Percentiles rank a stretch among this genome's conserved stretches.
Conservation (phyloP, 2,888 invertebrate species). For the Xylophagus ater region DNA sequence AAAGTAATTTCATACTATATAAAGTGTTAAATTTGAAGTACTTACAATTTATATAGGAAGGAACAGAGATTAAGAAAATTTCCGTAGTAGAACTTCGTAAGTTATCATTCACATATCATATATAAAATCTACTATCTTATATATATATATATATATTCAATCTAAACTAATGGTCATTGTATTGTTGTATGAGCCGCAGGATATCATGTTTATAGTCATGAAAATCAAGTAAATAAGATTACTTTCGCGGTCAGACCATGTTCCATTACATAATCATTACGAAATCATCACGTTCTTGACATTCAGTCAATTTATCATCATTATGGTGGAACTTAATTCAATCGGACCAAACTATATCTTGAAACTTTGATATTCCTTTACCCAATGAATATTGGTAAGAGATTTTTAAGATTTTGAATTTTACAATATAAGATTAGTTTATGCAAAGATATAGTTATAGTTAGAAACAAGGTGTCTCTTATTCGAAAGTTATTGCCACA, state of each 20-base stretch:
- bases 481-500: too few species aligned
- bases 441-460: too few species aligned
- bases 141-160: slow-evolving; percentile 4
- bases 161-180: slow-evolving; percentile 16
- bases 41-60: too few species aligned
- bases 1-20: slow-evolving; percentile 6
- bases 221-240: slow-evolving; percentile 15
- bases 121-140: neutral
- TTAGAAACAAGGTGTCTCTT: too few species aligned
- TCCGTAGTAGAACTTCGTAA: slow-evolving; percentile 8
- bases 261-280: slow-evolving; percentile 26
- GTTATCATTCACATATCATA: neutral
- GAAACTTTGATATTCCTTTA: too few species aligned
- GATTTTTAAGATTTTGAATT: too few species aligned
- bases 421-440: too few species aligned
- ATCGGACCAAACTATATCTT: too few species aligned
- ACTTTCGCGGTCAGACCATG: slow-evolving; percentile 6
- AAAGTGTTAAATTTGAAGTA: too few species aligned
- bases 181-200: slow-evolving; percentile 16
- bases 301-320: slow-evolving; percentile 37
- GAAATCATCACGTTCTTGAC: slow-evolving; percentile 39
- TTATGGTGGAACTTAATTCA: too few species aligned
- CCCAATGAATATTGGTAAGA: too few species aligned
- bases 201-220: slow-evolving; percentile 16
- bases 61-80: slow-evolving; percentile 5